These are phyloP conservation scores for Sciurus carolinensis DNA, from an alignment of 2,797 vertebrate genomes.

Conservation along the genomic window DNA sequence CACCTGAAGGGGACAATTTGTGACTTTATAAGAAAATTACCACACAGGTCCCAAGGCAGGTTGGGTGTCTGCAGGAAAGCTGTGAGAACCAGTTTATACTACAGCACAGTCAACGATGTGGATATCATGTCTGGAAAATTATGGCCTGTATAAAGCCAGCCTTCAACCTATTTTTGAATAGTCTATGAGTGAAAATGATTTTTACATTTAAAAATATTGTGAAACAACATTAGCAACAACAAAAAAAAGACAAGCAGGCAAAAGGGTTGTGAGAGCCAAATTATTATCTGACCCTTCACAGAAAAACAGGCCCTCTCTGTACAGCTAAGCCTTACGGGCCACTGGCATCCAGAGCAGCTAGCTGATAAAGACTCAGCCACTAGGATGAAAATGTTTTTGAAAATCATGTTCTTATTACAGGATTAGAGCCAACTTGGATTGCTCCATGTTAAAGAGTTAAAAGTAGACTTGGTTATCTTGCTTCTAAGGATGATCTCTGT, in stretches of 20 bases:
- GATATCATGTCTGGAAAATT: background rate
- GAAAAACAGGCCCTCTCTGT: background rate
- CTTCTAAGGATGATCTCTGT: background rate
- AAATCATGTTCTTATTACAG: background rate
- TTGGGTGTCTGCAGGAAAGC: background rate
- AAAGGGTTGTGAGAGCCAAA: background rate
- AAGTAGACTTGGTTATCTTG: background rate
- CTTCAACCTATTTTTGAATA: background rate
- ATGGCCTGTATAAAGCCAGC: background rate
- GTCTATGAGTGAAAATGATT: background rate
- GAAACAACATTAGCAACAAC: background rate
- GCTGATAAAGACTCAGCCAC: background rate
- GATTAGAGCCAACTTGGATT: background rate
- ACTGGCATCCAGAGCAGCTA: background rate
- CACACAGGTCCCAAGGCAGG: background rate
- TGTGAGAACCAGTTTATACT: background rate
- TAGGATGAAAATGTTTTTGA: background rate
- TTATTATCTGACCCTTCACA: background rate
- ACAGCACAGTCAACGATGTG: background rate
- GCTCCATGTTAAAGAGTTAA: background rate
- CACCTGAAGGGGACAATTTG: background rate
- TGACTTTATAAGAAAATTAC: background rate
- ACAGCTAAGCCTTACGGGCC: background rate
- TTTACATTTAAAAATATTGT: conserved; percentile 13
- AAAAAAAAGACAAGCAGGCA: background rate